Percentiles rank a stretch among this genome's conserved stretches.
Conservation (phyloP, 2,888 invertebrate genomes). For the Margaritifera margaritifera region DNA sequence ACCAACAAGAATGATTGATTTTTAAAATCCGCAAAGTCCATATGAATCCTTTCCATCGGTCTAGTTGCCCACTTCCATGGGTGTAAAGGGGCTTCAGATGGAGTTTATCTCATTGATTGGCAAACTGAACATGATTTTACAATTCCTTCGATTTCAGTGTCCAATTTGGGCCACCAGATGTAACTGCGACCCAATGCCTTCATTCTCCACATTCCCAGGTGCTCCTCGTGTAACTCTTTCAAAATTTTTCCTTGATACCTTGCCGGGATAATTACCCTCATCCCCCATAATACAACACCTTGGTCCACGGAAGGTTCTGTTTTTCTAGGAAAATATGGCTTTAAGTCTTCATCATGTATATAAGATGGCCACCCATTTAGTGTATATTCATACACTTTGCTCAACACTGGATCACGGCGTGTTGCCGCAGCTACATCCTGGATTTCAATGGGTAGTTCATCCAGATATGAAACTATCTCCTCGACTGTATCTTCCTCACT, state of each 20-base stretch:
- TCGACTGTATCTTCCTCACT: constrained; percentile 6
- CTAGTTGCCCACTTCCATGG: no score
- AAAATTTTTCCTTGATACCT: constrained; percentile 2
- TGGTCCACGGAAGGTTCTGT: constrained; percentile 7
- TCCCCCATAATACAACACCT: constrained; percentile 16
- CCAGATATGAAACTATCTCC: constrained; percentile 3
- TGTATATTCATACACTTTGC: constrained; percentile 2
- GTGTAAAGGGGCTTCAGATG: no score
- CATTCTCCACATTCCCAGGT: constrained; percentile 18
- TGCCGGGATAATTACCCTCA: constrained; percentile 10
- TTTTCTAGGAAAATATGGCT: constrained; percentile 9
- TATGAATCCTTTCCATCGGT: no score
- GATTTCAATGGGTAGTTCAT: constrained; percentile 7
- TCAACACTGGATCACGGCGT: constrained; percentile 13
- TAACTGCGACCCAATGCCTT: constrained; percentile 12
- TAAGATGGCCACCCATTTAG: constrained; percentile 12
- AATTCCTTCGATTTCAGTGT: constrained; percentile 8
- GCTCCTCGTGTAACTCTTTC: constrained; percentile 14
- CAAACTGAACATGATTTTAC: constrained; percentile 11
- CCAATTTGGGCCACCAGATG: constrained; percentile 15
- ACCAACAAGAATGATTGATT: no score
- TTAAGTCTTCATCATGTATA: background rate
- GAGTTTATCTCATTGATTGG: no score
- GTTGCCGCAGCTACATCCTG: constrained; percentile 11
- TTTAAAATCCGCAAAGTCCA: no score